Conservation (phyloP, 2,888 invertebrate genomes). For the Drosophila gaucha region DNA sequence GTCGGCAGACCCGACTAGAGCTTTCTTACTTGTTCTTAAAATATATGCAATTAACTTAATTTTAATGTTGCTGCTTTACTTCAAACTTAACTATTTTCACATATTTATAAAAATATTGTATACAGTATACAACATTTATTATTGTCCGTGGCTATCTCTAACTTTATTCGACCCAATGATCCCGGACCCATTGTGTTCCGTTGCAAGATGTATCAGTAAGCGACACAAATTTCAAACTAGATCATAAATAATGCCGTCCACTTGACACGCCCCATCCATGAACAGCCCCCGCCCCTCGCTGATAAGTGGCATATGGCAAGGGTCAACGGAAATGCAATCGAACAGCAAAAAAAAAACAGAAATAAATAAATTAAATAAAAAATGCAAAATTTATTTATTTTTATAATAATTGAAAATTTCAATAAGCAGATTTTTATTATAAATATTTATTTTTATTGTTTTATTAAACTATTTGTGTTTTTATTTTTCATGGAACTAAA, state of each 20-base stretch:
- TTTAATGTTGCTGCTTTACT: too few relatives aligned
- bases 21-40: too few relatives aligned
- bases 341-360: slow-evolving; percentile 12
- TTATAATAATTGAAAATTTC: neutral
- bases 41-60: too few relatives aligned
- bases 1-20: too few relatives aligned
- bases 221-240: slow-evolving; percentile 32
- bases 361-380: neutral
- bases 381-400: slow-evolving; percentile 15
- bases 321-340: slow-evolving; percentile 64
- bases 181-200: neutral
- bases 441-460: slow-evolving; percentile 5
- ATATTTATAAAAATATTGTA: too few relatives aligned
- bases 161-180: too few relatives aligned
- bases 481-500: too few relatives aligned
- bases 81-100: too few relatives aligned
- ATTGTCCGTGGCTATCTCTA: too few relatives aligned
- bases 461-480: neutral
- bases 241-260: slow-evolving; percentile 54
- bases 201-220: slow-evolving; percentile 38
- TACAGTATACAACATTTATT: too few relatives aligned
- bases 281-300: neutral
- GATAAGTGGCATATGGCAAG: slow-evolving; percentile 61
- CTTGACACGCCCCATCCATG: slow-evolving; percentile 7
- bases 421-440: neutral